phyloP scores from a whole-genome alignment of 2,888 invertebrate genomes.

The Boloria selene region DNA sequence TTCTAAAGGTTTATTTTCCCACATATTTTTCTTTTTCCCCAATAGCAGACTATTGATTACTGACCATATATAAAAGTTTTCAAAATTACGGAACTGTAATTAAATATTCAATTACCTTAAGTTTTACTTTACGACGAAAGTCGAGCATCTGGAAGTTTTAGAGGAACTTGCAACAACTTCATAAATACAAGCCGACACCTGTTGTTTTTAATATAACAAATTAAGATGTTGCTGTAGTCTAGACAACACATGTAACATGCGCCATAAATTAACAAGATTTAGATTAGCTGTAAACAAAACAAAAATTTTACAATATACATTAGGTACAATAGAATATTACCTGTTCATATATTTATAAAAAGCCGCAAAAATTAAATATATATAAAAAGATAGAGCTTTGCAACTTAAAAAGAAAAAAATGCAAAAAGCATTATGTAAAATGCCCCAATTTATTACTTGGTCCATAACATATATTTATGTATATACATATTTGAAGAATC shows the following conservation, averaged over 20 bases:
- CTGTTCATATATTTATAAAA: no score
- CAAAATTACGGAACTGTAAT: background rate
- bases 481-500: no score
- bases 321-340: no score
- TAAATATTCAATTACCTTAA: constrained; percentile 11
- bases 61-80: background rate
- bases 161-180: constrained; percentile 13
- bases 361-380: no score
- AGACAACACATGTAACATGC: background rate
- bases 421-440: no score
- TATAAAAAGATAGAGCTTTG: background rate
- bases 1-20: background rate
- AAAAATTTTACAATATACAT: no score
- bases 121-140: constrained; percentile 10
- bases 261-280: background rate
- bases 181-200: constrained; percentile 17
- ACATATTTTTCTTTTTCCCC: background rate
- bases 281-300: background rate
- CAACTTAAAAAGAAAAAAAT: constrained; percentile 7
- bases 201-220: constrained; percentile 24
- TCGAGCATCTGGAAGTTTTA: background rate
- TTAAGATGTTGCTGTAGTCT: constrained; percentile 15
- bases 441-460: no score
- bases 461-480: no score
- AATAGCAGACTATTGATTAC: background rate